Conservation (phyloP, 2,113 vertebrate species). For the Cololabis saira region DNA sequence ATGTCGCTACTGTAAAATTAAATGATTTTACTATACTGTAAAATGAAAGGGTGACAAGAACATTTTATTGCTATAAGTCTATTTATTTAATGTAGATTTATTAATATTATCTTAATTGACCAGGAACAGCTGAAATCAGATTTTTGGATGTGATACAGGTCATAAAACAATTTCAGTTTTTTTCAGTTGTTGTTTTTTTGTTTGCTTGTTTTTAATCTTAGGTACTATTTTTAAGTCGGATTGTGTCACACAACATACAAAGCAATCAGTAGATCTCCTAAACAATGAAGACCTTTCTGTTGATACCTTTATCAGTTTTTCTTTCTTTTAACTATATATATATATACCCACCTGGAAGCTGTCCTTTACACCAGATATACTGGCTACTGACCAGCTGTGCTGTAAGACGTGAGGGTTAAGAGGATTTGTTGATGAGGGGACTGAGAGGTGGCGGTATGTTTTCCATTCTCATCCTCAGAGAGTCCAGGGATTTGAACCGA, state of each 20-base stretch:
- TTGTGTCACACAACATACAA: not conserved
- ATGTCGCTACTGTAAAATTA: too few relatives aligned
- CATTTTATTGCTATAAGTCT: not conserved
- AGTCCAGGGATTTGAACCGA: conserved; percentile 24
- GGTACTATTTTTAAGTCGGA: not conserved
- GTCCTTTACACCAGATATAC: not conserved
- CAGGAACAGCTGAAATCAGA: not conserved
- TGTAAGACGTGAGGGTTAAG: conserved; percentile 11
- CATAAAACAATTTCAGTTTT: too few relatives aligned
- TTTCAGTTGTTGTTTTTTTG: not conserved
- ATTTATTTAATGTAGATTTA: not conserved
- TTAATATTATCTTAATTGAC: not conserved
- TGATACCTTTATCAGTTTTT: not conserved
- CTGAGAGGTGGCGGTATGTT: conserved; percentile 3
- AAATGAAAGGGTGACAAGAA: not conserved
- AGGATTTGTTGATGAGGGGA: conserved; percentile 28
- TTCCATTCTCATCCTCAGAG: conserved; percentile 22
- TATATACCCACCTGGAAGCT: conserved; percentile 9
- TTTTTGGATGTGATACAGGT: not conserved
- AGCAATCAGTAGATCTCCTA: not conserved
- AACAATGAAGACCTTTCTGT: not conserved
- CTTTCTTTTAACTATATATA: not conserved
- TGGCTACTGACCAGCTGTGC: conserved; percentile 27
- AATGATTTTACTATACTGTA: too few relatives aligned
- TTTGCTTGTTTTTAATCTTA: not conserved